Conservation (phyloP, 2,113 vertebrate genomes). For the Psilopsiagon aurifrons region DNA sequence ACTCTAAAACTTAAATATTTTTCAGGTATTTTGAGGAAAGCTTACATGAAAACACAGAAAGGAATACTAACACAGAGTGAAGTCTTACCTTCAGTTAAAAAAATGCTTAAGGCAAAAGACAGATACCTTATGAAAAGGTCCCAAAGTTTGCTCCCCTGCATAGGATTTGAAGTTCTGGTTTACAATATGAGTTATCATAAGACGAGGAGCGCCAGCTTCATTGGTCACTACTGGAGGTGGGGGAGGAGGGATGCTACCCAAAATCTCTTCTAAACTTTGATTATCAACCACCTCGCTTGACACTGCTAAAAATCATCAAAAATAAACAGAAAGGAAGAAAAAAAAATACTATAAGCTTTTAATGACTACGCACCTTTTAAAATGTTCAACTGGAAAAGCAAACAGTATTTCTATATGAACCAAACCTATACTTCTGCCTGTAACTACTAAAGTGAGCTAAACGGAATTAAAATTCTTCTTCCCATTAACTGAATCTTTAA, state of each 20-base stretch:
- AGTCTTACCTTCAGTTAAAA: constrained; percentile 9
- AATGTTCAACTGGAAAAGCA: neutral
- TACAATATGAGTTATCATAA: constrained; percentile 99
- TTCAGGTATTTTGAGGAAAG: neutral
- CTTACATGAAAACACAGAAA: neutral
- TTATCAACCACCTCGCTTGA: constrained; percentile 81
- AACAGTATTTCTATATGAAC: neutral
- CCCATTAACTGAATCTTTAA: neutral
- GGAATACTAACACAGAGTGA: neutral
- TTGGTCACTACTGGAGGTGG: constrained; percentile 97
- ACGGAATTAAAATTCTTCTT: neutral
- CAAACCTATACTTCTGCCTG: neutral
- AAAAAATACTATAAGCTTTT: neutral
- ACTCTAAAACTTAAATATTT: neutral
- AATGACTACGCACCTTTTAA: constrained; percentile 12
- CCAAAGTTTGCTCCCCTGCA: constrained; percentile 90
- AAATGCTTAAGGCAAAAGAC: neutral
- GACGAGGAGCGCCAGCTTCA: constrained; percentile 95
- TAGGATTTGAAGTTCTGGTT: constrained; percentile 99
- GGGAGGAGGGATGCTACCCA: constrained; percentile 93
- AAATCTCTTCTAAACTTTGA: constrained; percentile 96
- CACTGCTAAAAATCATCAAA: constrained; percentile 75
- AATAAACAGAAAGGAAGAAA: constrained; percentile 44
- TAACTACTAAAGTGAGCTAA: neutral
- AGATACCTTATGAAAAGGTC: constrained; percentile 98